Conservation (phyloP, 2,797 vertebrate species). For the Selene dorsalis region DNA sequence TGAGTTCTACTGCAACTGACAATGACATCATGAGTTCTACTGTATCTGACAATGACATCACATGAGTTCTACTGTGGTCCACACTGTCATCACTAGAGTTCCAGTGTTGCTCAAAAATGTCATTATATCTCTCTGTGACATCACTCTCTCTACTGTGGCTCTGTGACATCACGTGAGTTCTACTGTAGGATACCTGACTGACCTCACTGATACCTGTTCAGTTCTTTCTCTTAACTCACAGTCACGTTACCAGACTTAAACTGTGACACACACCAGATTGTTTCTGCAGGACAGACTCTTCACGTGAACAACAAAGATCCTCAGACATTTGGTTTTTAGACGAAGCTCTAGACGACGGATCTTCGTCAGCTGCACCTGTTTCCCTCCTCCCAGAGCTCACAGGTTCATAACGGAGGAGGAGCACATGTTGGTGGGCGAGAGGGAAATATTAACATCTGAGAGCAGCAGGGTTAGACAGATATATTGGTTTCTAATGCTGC, state of each 20-base stretch:
- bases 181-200: too few relatives aligned
- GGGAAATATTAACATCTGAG: conserved; percentile 8
- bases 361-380: background rate
- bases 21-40: too few relatives aligned
- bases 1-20: too few relatives aligned
- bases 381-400: background rate
- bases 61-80: too few relatives aligned
- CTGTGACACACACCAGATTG: too few relatives aligned
- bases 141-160: too few relatives aligned
- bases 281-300: background rate
- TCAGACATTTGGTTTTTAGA: background rate
- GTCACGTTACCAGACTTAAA: too few relatives aligned
- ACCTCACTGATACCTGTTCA: background rate
- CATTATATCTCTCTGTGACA: too few relatives aligned
- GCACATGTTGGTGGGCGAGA: background rate
- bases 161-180: background rate
- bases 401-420: background rate
- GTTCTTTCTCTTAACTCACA: too few relatives aligned
- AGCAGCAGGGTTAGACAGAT: conserved; percentile 22
- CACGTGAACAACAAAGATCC: background rate
- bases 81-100: too few relatives aligned
- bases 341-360: background rate
- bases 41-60: too few relatives aligned
- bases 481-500: conserved; percentile 34
- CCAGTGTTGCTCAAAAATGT: too few relatives aligned